Percentiles rank a stretch among this genome's conserved stretches.
Conservation (phyloP, 64 coral and sea anemone species). For the Catalaphyllia jardinei region DNA sequence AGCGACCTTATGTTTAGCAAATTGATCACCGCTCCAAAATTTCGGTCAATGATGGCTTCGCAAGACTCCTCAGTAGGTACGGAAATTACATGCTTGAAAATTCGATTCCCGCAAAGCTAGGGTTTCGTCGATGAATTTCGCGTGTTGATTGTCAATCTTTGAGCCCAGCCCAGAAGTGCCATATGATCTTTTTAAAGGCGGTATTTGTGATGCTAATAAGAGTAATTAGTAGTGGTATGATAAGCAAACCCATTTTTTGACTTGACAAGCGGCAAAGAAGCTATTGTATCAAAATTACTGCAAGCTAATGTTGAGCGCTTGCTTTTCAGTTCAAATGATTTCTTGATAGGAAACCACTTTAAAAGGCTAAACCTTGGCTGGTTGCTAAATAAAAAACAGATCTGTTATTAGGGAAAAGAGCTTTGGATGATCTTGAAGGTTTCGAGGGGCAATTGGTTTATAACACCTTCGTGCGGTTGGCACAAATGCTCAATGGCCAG, state of each 20-base stretch:
- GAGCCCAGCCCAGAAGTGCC: constrained; percentile 11
- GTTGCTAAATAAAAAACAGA: constrained; percentile 12
- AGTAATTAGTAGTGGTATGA: constrained; percentile 25
- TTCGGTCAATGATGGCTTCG: not conserved
- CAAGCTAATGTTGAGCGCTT: not conserved
- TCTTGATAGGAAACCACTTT: constrained; percentile 15
- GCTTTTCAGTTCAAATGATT: not conserved
- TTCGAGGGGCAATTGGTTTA: constrained; percentile 27
- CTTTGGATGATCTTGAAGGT: constrained; percentile 21
- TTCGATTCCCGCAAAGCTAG: not conserved
- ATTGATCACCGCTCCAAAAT: not conserved
- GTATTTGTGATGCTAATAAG: constrained; percentile 35
- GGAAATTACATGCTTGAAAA: not conserved
- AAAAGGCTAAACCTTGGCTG: not conserved
- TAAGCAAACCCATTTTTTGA: not conserved
- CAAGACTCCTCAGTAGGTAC: not conserved
- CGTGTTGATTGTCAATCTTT: constrained; percentile 30
- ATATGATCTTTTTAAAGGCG: constrained; percentile 32
- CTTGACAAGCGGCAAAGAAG: not conserved
- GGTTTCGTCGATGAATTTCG: constrained; percentile 1
- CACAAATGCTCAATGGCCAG: not conserved
- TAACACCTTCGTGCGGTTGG: constrained; percentile 27
- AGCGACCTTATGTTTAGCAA: constrained; percentile 17
- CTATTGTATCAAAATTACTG: constrained; percentile 7
- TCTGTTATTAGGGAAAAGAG: constrained; percentile 3